Evolutionary conservation across 2,113 vertebrate genomes (phyloP), one percentile per base, ranked within the genome.

Genomic region (Thunnus thynnus): DNA sequence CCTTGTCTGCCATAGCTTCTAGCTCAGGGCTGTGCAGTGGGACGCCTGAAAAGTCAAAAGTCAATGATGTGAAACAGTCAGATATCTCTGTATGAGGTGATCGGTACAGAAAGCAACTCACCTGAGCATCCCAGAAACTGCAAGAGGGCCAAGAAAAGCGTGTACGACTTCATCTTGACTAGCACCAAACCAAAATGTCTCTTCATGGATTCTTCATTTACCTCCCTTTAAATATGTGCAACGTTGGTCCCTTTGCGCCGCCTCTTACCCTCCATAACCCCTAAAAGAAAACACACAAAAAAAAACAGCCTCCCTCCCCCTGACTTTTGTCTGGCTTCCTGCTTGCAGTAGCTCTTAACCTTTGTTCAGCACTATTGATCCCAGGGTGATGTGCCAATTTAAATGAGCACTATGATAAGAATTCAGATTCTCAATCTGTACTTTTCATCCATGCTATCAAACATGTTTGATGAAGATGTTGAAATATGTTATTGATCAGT

Each of bases 101-200:
- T 30, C 10, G 0, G 41, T 2, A 1, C 5, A 52, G 46, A 64
- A 36, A 50, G 2, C 1, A 5, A 75, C 93, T 92, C 77, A 94
- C 94, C 89, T 64, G 84, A 87, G 65, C 85, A 87, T 72, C 83
- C 71, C 50, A 92, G 74, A 61, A 27, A 25, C 27, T 86, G 91
- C 87, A 94, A 90, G 46, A 93, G 47, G n/a, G 71, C 79, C 14
- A 87, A 20, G 36, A 92, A 60, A 3, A 89, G 18, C 32, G 83
- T 17, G 4, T 27, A 30, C 1, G 46, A 41, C 82, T 63, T 94
- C 94, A 94, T 94, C 18, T 76, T 76, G 13, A 58, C 25, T 1
- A 69, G 20, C 55, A 66, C 70, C 65, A 74, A 52, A 70, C 5
- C 44, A 52, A 30, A 85, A 6, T 9, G 51, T 1, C 3, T 50